Evolutionary conservation across 2,113 vertebrate genomes (phyloP).

Genomic region (Cromileptes altivelis): DNA sequence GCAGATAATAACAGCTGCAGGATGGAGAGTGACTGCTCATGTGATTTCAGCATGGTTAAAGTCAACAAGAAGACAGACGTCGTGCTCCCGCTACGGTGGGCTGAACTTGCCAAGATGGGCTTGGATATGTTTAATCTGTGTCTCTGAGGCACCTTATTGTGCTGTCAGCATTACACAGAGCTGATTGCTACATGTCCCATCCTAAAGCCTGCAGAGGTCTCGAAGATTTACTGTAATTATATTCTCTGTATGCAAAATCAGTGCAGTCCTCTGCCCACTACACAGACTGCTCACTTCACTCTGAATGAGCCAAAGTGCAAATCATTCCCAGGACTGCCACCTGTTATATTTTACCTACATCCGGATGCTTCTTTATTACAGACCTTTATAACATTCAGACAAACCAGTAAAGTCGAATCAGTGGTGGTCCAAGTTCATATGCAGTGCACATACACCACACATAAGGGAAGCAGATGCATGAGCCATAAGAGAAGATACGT

Average conservation of each 20-base stretch:
- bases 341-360: slow-evolving; percentile 29
- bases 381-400: slow-evolving; percentile 32
- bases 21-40: not conserved
- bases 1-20: slow-evolving; percentile 24
- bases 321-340: slow-evolving; percentile 32
- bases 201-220: slow-evolving; percentile 13
- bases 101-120: not conserved
- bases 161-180: not conserved
- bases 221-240: slow-evolving; percentile 43
- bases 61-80: not conserved
- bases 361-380: slow-evolving; percentile 33
- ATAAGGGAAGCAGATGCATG: not conserved
- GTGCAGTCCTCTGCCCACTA: slow-evolving; percentile 4
- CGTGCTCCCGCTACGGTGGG: not conserved
- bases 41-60: not conserved
- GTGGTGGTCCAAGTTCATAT: not conserved
- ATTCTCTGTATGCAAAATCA: not conserved
- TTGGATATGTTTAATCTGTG: not conserved
- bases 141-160: not conserved
- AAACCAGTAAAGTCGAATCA: slow-evolving; percentile 22
- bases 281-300: not conserved
- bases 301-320: slow-evolving; percentile 17
- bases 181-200: not conserved
- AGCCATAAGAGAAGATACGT: not conserved
- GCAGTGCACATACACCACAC: not conserved